Base-by-base conservation (phyloP, 2,113 vertebrate genomes). In the Oplegnathus fasciatus region DNA sequence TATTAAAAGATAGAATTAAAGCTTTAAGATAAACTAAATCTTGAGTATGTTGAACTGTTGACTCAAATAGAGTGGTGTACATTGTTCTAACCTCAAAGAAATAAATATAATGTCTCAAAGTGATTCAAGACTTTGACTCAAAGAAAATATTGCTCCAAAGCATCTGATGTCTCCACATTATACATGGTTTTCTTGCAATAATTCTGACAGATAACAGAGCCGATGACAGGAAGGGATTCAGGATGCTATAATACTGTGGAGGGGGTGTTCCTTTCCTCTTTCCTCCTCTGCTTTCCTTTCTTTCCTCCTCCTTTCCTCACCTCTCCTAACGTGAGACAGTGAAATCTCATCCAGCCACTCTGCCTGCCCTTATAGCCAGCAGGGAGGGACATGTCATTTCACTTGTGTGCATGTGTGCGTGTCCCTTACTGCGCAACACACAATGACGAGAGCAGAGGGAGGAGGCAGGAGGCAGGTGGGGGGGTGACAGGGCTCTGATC, bases 301-400 rank as follows among this genome's bases (percentile, higher is more conserved):
- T 57, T 70, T 37, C 67, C 73, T 74, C 54, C 40, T 71, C 75
- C 72, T 70, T 66, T 82, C 66, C 84, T 74, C 72, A 70, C 85
- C 81, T 84, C 68, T 75, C 58, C 91, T 92, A 93, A 94, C 54
- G 91, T 94, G 93, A 94, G 94, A 95, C 92, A 96, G 90, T 95
- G 96, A 97, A 97, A 97, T 96, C 94, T 94, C 95, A 97, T 96
- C 95, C 95, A 92, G 93, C 88, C 93, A 95, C 94, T 95, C 89
- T 73, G 85, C 89, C 90, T 86, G 88, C 82, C 75, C 88, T 88
- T 88, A 86, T 81, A 88, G 92, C 89, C 89, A 81, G 88, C 85
- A 90, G 88, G 88, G 95, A 90, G 96, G 94, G 94, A 96, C 96
- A 96, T 96, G 96, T 97, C 95, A 95, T 95, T 96, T 97, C 95